These are phyloP conservation scores for Columba guinea DNA, from an alignment of 2,797 vertebrate species.

Conservation along the genomic window DNA sequence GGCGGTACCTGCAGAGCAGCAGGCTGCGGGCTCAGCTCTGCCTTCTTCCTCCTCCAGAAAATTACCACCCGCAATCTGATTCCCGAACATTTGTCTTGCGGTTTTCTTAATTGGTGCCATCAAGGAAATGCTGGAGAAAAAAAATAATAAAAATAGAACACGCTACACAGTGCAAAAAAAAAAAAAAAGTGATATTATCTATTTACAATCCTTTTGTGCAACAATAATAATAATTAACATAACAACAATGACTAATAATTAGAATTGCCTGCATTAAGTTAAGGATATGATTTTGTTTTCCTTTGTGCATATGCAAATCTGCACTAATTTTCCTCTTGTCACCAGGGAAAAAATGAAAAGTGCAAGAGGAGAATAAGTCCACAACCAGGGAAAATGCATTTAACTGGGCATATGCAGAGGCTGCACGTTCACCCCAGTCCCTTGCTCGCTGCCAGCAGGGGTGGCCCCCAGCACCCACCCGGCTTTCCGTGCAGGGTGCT, in stretches of 20 bases:
- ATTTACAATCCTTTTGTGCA: conserved; percentile 34
- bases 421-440: not conserved
- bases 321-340: not conserved
- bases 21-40: conserved; percentile 58
- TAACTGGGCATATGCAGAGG: not conserved
- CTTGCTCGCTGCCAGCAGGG: not conserved
- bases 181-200: conserved; percentile 18
- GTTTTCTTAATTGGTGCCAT: conserved; percentile 60
- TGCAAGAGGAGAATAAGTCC: not conserved
- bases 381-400: not conserved
- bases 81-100: conserved; percentile 50
- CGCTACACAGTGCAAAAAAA: not conserved
- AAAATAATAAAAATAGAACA: too few relatives aligned
- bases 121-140: not conserved
- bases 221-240: conserved; percentile 15
- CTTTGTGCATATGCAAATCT: not conserved
- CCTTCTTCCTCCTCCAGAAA: conserved; percentile 41
- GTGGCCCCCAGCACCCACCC: not conserved
- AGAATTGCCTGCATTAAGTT: conserved; percentile 4
- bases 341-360: not conserved
- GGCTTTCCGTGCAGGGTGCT: not conserved
- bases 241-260: conserved; percentile 8
- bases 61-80: conserved; percentile 58
- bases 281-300: not conserved
- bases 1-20: conserved; percentile 67